A percentile compares a stretch with the other conserved stretches of the same genome.
These are phyloP conservation scores for Drosophila borborema DNA, from an alignment of 2,888 invertebrate genomes.

Conservation along the genomic window DNA sequence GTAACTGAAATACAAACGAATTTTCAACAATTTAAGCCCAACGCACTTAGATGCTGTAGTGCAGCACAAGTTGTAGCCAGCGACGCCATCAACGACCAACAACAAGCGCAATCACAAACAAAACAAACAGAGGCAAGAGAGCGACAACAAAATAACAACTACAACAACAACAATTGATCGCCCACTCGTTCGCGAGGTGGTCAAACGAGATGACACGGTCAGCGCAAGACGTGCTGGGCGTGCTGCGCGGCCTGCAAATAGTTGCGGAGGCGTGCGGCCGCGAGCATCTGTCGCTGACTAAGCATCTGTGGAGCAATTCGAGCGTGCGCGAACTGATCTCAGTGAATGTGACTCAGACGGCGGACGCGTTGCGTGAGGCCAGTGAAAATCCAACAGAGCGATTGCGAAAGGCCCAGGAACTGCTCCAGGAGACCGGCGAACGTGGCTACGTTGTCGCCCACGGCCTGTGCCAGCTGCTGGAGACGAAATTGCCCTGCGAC, in stretches of 20 bases:
- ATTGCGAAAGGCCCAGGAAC: constrained; percentile 84
- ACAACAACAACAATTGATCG: constrained; percentile 7
- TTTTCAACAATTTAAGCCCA: constrained; percentile 1
- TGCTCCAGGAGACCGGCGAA: constrained; percentile 87
- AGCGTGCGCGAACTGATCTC: constrained; percentile 87
- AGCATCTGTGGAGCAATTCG: constrained; percentile 89
- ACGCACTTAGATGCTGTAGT: constrained; percentile 16
- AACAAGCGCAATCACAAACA: background rate
- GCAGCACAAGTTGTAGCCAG: constrained; percentile 3
- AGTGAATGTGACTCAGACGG: constrained; percentile 67
- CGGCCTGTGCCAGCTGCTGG: constrained; percentile 88
- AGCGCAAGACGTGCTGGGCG: constrained; percentile 88
- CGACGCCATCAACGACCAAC: constrained; percentile 29
- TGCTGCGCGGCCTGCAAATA: constrained; percentile 89
- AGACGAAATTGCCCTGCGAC: constrained; percentile 56
- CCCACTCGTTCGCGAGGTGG: constrained; percentile 34
- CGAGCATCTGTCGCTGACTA: constrained; percentile 88
- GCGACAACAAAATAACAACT: constrained; percentile 3
- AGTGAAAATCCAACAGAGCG: constrained; percentile 77
- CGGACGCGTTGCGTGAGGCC: constrained; percentile 64
- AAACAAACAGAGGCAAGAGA: background rate
- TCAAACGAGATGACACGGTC: constrained; percentile 83
- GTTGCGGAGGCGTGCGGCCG: constrained; percentile 89
- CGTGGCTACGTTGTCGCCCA: constrained; percentile 89
- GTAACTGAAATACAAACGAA: constrained; percentile 33